These are phyloP conservation scores for Hypomecis punctinalis DNA, from an alignment of 2,888 invertebrate species.

Conservation along the genomic window DNA sequence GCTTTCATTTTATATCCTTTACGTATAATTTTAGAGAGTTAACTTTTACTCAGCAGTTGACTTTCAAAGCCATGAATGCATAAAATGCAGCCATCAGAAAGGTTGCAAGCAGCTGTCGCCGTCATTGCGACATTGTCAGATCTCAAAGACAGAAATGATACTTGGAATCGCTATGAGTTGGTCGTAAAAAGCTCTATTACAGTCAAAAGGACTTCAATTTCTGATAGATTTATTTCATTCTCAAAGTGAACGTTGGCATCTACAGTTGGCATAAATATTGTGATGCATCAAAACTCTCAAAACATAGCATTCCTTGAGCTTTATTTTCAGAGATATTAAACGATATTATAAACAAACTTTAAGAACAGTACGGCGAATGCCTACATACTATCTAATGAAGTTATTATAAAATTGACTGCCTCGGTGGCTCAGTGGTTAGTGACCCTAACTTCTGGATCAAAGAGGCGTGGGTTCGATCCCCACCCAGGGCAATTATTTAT, in stretches of 20 bases:
- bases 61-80: background rate
- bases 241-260: slow-evolving; percentile 7
- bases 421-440: too few relatives aligned
- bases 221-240: slow-evolving; percentile 15
- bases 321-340: background rate
- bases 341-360: too few relatives aligned
- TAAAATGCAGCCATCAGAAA: background rate
- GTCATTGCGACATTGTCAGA: slow-evolving; percentile 17
- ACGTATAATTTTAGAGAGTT: too few relatives aligned
- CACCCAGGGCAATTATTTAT: too few relatives aligned
- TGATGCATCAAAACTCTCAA: background rate
- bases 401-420: too few relatives aligned
- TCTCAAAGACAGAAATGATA: slow-evolving; percentile 15
- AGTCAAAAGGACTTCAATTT: slow-evolving; percentile 15
- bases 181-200: slow-evolving; percentile 19
- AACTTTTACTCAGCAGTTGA: too few relatives aligned
- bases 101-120: slow-evolving; percentile 5
- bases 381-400: too few relatives aligned
- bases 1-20: too few relatives aligned
- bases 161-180: slow-evolving; percentile 15
- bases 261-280: background rate
- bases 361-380: too few relatives aligned
- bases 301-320: background rate
- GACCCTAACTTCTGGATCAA: too few relatives aligned
- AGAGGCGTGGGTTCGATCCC: too few relatives aligned